These are phyloP conservation scores for Aspidiotus rigidus DNA, from an alignment of 2,888 invertebrate genomes.

Conservation along the genomic window DNA sequence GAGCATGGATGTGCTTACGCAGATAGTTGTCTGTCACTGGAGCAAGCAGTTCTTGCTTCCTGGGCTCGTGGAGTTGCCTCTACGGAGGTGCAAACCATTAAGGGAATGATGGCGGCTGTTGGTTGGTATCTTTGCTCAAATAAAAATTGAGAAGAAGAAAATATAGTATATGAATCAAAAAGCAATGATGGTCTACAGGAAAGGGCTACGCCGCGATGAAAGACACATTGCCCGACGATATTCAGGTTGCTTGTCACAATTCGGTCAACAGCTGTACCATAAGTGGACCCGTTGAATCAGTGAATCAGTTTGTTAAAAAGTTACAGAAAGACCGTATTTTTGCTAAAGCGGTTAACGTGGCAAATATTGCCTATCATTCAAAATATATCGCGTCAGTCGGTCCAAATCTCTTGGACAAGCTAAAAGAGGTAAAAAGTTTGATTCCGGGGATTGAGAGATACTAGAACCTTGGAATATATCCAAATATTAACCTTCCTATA, in stretches of 20 bases:
- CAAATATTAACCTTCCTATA: constrained; percentile 36
- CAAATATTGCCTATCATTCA: constrained; percentile 84
- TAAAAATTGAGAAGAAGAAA: neutral
- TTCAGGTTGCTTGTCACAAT: constrained; percentile 73
- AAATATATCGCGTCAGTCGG: constrained; percentile 67
- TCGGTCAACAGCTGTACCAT: constrained; percentile 66
- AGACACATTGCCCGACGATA: constrained; percentile 46
- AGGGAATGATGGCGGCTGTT: constrained; percentile 51
- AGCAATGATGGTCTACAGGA: constrained; percentile 34
- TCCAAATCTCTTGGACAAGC: constrained; percentile 54
- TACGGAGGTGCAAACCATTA: constrained; percentile 43
- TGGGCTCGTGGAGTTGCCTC: constrained; percentile 50
- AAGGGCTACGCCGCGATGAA: constrained; percentile 39
- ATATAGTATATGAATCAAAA: neutral
- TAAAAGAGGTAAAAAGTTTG: constrained; percentile 45
- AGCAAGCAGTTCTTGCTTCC: constrained; percentile 53
- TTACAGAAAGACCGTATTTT: constrained; percentile 61
- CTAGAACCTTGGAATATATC: neutral
- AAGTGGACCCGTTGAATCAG: constrained; percentile 60
- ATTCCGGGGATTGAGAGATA: neutral
- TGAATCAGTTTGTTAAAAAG: constrained; percentile 56
- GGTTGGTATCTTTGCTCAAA: constrained; percentile 39
- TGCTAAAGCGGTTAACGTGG: constrained; percentile 72
- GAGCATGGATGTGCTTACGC: constrained; percentile 58
- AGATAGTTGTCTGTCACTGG: constrained; percentile 53